Base-by-base conservation (phyloP, 1,140 invertebrate species). In the Tachypleus tridentatus region DNA sequence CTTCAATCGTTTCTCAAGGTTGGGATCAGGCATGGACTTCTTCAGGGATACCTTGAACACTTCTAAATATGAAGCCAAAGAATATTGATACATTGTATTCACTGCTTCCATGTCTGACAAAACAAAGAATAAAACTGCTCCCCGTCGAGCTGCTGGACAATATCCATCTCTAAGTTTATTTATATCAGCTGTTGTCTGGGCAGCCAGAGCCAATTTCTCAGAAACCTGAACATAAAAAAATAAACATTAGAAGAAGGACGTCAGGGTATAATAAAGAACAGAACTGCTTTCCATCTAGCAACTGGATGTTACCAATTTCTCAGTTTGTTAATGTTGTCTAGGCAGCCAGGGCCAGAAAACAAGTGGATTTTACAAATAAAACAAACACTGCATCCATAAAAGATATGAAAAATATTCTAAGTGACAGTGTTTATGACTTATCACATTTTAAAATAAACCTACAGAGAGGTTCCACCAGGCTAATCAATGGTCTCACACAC, bases 41-140 rank as follows among this genome's bases (percentile, higher is more conserved):
- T 82, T 83, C 50, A 94, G 75, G 0, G 90, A 90, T 71, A 82
- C 86, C 10, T 82, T 79, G 72, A 94, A 94, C 1, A 94, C 86
- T 63, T 88, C 84, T 3, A 91, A 73, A 70, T 90, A 91, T 3
- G 86, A 84, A 4, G 80, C 83, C 48, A 96, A 76, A 0, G 91
- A 92, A 76, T 93, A 93, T 71, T 95, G 91, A 74, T 96, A 96
- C 90, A 95, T 95, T 8, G 82, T 77, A 74, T 91, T 91, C 0
- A 96, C 86, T 0, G 81, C 78, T 0, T 88, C 83, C 87, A 94
- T 88, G 73, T 94, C 89, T 0, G 87, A 83, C 6, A 96, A 76
- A 4, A 92, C 87, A 74, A 94, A 95, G 75, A 94, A 95, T 47
- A 95, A 77, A 62, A 93, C 86, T 7, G 91, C 90, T 9, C 91